A percentile compares a stretch with the other conserved stretches of the same genome.
These are phyloP conservation scores for Holothuria scabra DNA, from an alignment of 53 echinoderm and acorn worm species.

Conservation along the genomic window DNA sequence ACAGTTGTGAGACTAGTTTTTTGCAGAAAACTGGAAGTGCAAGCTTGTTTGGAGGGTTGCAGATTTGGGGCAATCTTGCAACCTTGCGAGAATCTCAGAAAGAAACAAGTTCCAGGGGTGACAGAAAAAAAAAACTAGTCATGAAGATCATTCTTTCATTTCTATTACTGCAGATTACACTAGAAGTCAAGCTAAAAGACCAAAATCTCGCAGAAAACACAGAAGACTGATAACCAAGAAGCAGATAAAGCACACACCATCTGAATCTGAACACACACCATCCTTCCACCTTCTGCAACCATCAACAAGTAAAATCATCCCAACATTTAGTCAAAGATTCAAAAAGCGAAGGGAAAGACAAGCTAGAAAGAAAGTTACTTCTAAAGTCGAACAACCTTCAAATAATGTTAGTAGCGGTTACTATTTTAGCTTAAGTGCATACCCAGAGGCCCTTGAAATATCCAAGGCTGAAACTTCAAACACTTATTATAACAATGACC, in stretches of 20 bases:
- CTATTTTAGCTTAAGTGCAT: not conserved
- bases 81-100: no score
- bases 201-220: not conserved
- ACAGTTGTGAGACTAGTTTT: no score
- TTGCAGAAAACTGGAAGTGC: no score
- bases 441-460: slow-evolving; percentile 26
- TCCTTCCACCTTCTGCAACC: not conserved
- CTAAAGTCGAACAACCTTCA: no score
- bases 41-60: no score
- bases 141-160: not conserved
- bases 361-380: no score
- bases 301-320: slow-evolving; percentile 4
- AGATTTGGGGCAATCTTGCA: no score
- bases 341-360: not conserved
- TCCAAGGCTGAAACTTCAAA: slow-evolving; percentile 16
- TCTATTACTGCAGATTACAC: not conserved
- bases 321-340: slow-evolving; percentile 25
- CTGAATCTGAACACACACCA: not conserved
- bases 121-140: no score
- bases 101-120: no score
- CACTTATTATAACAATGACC: no score
- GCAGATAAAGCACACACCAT: not conserved
- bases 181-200: not conserved
- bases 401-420: no score
- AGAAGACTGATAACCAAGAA: not conserved